Percentiles rank a stretch among this genome's conserved stretches.
phyloP scores from a whole-genome alignment of 2,113 vertebrate species.

The Scomber japonicus region DNA sequence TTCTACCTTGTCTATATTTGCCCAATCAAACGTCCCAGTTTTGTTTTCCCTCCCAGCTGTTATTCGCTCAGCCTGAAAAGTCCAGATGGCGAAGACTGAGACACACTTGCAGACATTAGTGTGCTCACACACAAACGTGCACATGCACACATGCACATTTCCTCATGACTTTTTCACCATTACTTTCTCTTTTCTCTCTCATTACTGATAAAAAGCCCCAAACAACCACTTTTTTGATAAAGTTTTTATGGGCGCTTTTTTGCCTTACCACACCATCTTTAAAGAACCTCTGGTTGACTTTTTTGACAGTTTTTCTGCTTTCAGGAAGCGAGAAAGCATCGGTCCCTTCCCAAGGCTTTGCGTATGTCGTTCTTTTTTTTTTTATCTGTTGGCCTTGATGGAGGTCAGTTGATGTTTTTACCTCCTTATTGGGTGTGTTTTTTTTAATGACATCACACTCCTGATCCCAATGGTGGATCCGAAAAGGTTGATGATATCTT shows the following conservation, averaged over 20 bases:
- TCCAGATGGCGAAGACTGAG: constrained; percentile 94
- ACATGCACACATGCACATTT: constrained; percentile 35
- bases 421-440: constrained; percentile 87
- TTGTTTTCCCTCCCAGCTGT: constrained; percentile 96
- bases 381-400: constrained; percentile 88
- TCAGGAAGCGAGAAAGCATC: constrained; percentile 87
- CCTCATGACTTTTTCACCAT: constrained; percentile 75
- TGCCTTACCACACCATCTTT: constrained; percentile 85
- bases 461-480: constrained; percentile 98
- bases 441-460: constrained; percentile 94
- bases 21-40: constrained; percentile 91
- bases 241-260: constrained; percentile 89
- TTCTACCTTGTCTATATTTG: constrained; percentile 87
- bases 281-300: constrained; percentile 84
- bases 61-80: constrained; percentile 92
- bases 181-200: constrained; percentile 90
- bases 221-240: constrained; percentile 90
- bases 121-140: constrained; percentile 32
- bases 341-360: constrained; percentile 83
- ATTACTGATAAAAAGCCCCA: constrained; percentile 90
- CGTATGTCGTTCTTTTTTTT: constrained; percentile 85
- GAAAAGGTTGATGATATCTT: constrained; percentile 87
- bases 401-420: constrained; percentile 89
- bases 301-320: constrained; percentile 89
- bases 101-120: constrained; percentile 66